Conservation (phyloP, 1,140 invertebrate genomes). For the Anastatus disparis region DNA sequence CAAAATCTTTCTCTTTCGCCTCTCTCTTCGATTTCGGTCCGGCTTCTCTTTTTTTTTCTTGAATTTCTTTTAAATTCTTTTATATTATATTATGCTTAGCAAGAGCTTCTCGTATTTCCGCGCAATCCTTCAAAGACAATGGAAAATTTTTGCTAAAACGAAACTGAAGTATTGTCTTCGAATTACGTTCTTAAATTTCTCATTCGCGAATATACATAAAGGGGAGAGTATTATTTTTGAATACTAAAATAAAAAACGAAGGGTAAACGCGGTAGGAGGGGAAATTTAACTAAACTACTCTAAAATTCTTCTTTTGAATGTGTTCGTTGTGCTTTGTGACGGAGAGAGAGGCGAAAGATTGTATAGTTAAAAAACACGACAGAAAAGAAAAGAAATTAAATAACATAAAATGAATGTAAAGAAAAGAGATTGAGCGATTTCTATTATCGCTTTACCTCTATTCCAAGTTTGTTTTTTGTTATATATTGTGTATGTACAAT, state of each 20-base stretch:
- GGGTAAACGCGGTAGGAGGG: not conserved
- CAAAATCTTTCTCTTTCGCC: not conserved
- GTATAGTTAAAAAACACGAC: not conserved
- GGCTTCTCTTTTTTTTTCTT: not conserved
- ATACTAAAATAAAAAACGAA: too few relatives aligned
- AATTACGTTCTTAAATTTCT: conserved; percentile 26
- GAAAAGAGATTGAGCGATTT: too few relatives aligned
- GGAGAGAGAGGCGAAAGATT: conserved; percentile 30
- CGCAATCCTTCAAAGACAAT: too few relatives aligned
- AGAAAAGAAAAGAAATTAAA: not conserved
- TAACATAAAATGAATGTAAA: not conserved
- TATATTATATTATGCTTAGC: too few relatives aligned
- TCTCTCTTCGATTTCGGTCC: not conserved
- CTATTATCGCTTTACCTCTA: not conserved
- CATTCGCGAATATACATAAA: not conserved
- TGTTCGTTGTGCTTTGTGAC: conserved; percentile 2
- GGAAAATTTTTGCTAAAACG: conserved; percentile 14
- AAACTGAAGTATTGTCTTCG: not conserved
- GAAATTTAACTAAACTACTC: not conserved
- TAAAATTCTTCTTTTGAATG: conserved; percentile 24
- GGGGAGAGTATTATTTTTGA: not conserved
- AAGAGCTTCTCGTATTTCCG: too few relatives aligned
- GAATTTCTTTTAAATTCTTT: too few relatives aligned
- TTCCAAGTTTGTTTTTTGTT: not conserved
- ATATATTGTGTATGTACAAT: not conserved